Base-by-base conservation (phyloP, 2,888 invertebrate species). In the Perizoma flavofasciatum region DNA sequence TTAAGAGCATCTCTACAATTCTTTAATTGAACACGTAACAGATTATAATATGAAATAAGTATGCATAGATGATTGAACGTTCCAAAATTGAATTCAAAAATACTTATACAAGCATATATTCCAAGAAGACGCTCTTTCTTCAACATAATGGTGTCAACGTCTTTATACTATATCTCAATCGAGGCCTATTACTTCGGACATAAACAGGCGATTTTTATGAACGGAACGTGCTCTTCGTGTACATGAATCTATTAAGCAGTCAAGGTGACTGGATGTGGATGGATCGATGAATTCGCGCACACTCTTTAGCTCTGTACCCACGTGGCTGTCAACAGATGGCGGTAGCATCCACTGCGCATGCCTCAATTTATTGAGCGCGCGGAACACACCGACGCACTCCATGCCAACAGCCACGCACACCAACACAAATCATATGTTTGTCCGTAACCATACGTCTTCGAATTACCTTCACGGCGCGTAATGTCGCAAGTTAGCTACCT, bases 261-360 rank as follows among this genome's bases (percentile, higher is more conserved):
- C 86, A 89, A 88, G 88, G 87, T 87, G 86, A 85, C 79, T 68
- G 78, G 85, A 89, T 91, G 87, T 87, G 86, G 85, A 79, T 68
- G 78, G 85, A 89, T 91, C 91, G 88, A 90, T 91, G 79, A 70
- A 73, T 71, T 58, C 83, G 81, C 84, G 81, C 83, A 69, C 81
- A 88, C 67, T 65, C 64, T 53, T 53, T 40, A 35, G 41, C n/a
- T 10, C 11, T 33, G 41, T 45, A 65, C 74, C 75, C 79, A 90
- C 91, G 90, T 90, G 89, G 79, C 78, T 68, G 79, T 83, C 89
- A 85, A 89, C 89, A 91, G 91, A 90, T 90, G 90, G 90, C 91
- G 77, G 81, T 84, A 77, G 68, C 63, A 37, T 73, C 72, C 78
- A 81, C 69, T 68, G 78, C 90, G 91, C 91, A 90, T 89, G 91